Base-by-base conservation (phyloP, 2,113 vertebrate species). In the Delphinapterus leucas region DNA sequence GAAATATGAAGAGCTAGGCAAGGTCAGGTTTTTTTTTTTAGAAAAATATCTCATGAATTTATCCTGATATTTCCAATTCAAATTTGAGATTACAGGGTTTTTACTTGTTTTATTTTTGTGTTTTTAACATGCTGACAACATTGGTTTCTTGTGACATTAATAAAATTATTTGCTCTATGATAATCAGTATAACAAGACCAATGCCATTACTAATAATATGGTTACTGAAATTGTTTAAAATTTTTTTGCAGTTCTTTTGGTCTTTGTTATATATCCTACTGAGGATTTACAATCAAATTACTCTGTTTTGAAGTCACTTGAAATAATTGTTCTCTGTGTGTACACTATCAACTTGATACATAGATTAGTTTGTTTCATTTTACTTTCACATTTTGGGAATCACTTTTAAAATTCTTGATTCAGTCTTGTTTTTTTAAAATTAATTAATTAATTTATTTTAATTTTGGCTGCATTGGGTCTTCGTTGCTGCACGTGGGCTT, bases 351-450 rank as follows among this genome's bases (percentile, higher is more conserved):
- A 67, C 44, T 96, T 68, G 36, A 76, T 38, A 88, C 2, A 36
- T 80, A 74, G 70, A 31, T 58, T 85, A 89, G 15, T 91, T 88
- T 93, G 67, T 92, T 89, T 86, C n/a, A 65, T 88, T 95, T 95
- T 77, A 61, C 13, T 95, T 96, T 80, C 15, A 90, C 28, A 81
- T 91, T 85, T 83, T 13, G 11, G 63, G 28, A 9, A 53, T 91
- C 6, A 2, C 31, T 76, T 97, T 97, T 70, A n/a, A 84, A 82
- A 44, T 79, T 84, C 53, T 92, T 84, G 28, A 88, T 71, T 88
- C 28, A 65, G 36, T 84, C 93, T 96, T 84, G 23, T 61, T 88
- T 87, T 81, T 49, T 14, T 1, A 49, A 49, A 49, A 49, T 13
- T 13, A 49, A 49, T 47, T 47, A 47, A 47, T 49, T 13, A 49